Conservation (phyloP, 2,888 invertebrate genomes). For the Thereva unica region DNA sequence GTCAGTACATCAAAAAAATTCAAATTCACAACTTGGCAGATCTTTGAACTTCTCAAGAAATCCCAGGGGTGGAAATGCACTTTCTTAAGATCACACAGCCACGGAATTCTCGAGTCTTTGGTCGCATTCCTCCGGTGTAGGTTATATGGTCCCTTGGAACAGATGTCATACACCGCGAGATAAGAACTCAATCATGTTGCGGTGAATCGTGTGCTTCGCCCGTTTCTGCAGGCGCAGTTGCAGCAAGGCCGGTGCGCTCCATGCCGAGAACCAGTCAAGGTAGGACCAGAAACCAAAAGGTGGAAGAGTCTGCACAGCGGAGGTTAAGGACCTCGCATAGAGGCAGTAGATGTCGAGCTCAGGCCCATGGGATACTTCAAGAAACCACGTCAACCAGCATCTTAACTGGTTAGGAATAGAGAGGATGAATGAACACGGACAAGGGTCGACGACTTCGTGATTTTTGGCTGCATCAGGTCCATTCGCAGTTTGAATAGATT, state of each 20-base stretch:
- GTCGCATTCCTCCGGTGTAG: no score
- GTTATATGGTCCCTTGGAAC: background rate
- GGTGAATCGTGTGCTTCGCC: conserved; percentile 21
- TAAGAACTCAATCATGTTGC: conserved; percentile 34
- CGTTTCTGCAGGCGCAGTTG: conserved; percentile 13
- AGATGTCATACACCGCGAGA: conserved; percentile 28
- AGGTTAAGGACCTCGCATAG: conserved; percentile 32
- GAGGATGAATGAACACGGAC: conserved; percentile 29
- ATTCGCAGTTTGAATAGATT: no score
- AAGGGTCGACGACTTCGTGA: conserved; percentile 23
- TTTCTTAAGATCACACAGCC: no score
- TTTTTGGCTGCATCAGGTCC: conserved; percentile 20
- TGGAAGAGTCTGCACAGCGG: conserved; percentile 20
- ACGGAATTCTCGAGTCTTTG: no score
- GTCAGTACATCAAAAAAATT: conserved; percentile 3
- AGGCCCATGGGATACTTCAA: conserved; percentile 17
- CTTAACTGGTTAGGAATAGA: conserved; percentile 28
- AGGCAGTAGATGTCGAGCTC: conserved; percentile 16
- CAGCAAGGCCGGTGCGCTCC: conserved; percentile 32
- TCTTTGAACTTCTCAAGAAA: conserved; percentile 11
- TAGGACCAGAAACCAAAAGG: conserved; percentile 27
- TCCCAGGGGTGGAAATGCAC: no score
- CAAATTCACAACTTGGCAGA: conserved; percentile 18
- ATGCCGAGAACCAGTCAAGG: conserved; percentile 23
- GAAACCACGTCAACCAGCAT: conserved; percentile 19